These are phyloP conservation scores for Strongylocentrotus purpuratus DNA, from an alignment of 35 echinoderm and acorn worm species.

Conservation along the genomic window DNA sequence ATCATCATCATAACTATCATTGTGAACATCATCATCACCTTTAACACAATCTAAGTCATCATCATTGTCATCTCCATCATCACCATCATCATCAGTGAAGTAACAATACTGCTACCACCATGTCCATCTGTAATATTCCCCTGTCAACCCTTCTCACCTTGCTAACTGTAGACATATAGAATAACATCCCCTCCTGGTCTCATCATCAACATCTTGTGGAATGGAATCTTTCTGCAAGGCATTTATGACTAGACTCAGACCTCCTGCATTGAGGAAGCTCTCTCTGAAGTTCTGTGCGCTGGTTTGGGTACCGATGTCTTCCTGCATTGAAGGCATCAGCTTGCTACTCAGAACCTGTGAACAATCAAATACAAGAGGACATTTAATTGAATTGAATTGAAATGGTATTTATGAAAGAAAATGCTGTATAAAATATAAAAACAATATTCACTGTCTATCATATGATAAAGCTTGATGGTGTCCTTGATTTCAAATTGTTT, in stretches of 20 bases:
- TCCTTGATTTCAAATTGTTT: no score
- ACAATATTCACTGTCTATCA: no score
- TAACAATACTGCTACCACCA: not conserved
- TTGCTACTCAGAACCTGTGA: constrained; percentile 84
- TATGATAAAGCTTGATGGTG: no score
- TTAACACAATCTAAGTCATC: not conserved
- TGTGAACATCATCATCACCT: not conserved
- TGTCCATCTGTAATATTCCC: not conserved
- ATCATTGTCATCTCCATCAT: not conserved
- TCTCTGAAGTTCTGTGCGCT: constrained; percentile 85
- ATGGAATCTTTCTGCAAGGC: constrained; percentile 93
- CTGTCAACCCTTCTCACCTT: constrained; percentile 60
- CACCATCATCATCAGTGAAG: not conserved
- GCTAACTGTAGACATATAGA: constrained; percentile 94
- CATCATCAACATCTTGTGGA: constrained; percentile 82
- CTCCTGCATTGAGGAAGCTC: constrained; percentile 89
- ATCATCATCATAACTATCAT: not conserved
- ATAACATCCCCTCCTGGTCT: constrained; percentile 90
- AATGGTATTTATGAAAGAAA: no score
- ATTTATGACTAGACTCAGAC: constrained; percentile 82
- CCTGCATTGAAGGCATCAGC: constrained; percentile 91
- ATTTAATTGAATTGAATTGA: no score
- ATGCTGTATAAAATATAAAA: no score
- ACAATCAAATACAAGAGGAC: not conserved
- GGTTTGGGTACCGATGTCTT: constrained; percentile 80